Evolutionary conservation across 1,140 invertebrate genomes (phyloP).

Genomic region (Drosophila melanica): DNA sequence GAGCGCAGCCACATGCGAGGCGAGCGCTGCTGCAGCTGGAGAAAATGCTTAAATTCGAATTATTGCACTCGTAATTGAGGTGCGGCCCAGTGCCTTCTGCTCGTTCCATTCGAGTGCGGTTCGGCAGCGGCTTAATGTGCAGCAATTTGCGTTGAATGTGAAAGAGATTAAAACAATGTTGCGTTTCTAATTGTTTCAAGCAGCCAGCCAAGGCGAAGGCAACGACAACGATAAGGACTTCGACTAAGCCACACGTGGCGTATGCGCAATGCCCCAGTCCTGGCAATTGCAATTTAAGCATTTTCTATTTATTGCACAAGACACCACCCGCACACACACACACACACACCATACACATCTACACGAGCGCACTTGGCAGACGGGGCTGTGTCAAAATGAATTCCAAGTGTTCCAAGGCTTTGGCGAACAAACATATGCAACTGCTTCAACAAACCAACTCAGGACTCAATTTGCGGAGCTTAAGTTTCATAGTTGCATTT

Average conservation of each 20-base stretch:
- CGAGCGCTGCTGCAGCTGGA: constrained; percentile 28
- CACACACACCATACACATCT: background rate
- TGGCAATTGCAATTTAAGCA: constrained; percentile 71
- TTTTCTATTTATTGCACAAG: constrained; percentile 71
- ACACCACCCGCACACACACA: background rate
- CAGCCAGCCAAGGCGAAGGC: constrained; percentile 45
- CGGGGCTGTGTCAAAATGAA: background rate
- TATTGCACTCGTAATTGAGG: constrained; percentile 60
- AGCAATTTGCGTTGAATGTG: constrained; percentile 81
- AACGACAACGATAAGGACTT: constrained; percentile 22
- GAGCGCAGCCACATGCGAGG: constrained; percentile 2
- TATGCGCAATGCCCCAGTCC: constrained; percentile 9
- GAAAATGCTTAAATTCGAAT: constrained; percentile 77
- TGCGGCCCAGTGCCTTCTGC: constrained; percentile 30
- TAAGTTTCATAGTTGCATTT: constrained; percentile 61
- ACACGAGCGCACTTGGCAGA: no score
- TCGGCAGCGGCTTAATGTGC: constrained; percentile 69
- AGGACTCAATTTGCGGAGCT: constrained; percentile 55
- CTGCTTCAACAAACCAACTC: constrained; percentile 27
- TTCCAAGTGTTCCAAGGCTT: constrained; percentile 2
- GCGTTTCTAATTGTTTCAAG: constrained; percentile 83
- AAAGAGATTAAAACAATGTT: constrained; percentile 83
- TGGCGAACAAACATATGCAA: constrained; percentile 23
- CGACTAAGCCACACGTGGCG: constrained; percentile 19
- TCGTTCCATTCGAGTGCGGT: constrained; percentile 55